Evolutionary conservation across 2,888 invertebrate genomes (phyloP).

Genomic region (Desoria tigrina): DNA sequence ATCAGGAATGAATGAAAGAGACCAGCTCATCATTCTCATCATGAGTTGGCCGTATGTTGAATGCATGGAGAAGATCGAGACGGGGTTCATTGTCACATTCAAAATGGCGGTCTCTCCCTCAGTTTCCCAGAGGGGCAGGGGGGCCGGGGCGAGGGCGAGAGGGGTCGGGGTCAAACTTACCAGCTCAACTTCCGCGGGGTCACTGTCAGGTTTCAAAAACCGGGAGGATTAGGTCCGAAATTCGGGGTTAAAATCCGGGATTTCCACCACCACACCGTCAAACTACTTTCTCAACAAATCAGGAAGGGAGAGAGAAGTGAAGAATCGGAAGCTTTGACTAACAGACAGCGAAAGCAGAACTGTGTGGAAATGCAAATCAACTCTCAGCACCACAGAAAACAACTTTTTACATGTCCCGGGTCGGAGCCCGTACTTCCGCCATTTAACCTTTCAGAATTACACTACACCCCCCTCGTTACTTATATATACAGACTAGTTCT

Average conservation of each 20-base stretch:
- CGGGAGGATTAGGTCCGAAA: conserved; percentile 10
- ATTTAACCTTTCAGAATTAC: too few species aligned
- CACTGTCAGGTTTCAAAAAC: not conserved
- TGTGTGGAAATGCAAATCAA: too few species aligned
- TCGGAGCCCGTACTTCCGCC: too few species aligned
- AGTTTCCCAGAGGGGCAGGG: not conserved
- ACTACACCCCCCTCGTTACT: too few species aligned
- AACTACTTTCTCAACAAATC: not conserved
- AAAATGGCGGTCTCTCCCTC: not conserved
- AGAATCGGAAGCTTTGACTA: not conserved
- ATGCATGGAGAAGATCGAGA: conserved; percentile 1
- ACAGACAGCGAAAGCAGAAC: too few species aligned
- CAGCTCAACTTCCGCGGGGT: not conserved
- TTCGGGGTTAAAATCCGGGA: not conserved
- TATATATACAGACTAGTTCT: too few species aligned
- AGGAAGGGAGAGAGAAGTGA: not conserved
- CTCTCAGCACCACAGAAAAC: too few species aligned
- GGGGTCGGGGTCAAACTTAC: not conserved
- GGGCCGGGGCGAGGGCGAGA: too few species aligned
- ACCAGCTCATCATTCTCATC: too few species aligned
- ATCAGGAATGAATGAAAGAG: too few species aligned
- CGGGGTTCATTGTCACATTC: conserved; percentile 1
- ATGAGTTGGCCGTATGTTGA: conserved; percentile 10
- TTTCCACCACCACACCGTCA: conserved; percentile 1
- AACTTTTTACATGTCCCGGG: too few species aligned